Conservation (phyloP, 2,888 invertebrate species). For the Synergus itoensis region DNA sequence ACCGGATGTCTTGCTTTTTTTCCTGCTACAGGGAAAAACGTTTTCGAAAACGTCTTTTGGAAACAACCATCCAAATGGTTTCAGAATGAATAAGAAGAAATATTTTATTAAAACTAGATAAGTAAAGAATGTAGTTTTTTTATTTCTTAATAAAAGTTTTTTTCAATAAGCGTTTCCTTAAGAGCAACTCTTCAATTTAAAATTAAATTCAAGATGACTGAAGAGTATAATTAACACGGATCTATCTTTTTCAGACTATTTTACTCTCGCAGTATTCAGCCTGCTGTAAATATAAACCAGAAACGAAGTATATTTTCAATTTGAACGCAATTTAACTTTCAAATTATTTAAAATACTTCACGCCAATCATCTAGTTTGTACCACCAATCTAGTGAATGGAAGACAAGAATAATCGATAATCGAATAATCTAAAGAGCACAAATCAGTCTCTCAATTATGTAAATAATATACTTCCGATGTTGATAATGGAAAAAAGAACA, state of each 20-base stretch:
- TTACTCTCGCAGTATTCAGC: background rate
- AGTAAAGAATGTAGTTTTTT: no score
- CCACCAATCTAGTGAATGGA: background rate
- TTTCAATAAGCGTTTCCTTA: background rate
- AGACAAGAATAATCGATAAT: slow-evolving; percentile 6
- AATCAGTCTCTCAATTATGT: background rate
- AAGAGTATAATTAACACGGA: background rate
- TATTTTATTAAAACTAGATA: background rate
- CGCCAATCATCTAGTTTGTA: background rate
- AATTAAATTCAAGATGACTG: background rate
- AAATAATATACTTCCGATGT: no score
- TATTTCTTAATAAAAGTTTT: no score
- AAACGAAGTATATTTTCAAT: slow-evolving; percentile 63
- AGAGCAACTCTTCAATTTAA: background rate
- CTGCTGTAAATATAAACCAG: background rate
- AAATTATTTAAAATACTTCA: slow-evolving; percentile 51
- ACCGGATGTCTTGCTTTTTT: background rate
- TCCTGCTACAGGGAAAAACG: background rate
- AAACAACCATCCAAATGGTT: background rate
- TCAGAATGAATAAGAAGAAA: background rate
- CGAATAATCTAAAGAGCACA: background rate
- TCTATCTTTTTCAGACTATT: slow-evolving; percentile 1
- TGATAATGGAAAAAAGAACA: no score
- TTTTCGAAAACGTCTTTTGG: background rate
- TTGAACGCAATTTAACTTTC: slow-evolving; percentile 67